These are phyloP conservation scores for Apeltes quadracus DNA, from an alignment of 2,113 vertebrate genomes.

Conservation along the genomic window DNA sequence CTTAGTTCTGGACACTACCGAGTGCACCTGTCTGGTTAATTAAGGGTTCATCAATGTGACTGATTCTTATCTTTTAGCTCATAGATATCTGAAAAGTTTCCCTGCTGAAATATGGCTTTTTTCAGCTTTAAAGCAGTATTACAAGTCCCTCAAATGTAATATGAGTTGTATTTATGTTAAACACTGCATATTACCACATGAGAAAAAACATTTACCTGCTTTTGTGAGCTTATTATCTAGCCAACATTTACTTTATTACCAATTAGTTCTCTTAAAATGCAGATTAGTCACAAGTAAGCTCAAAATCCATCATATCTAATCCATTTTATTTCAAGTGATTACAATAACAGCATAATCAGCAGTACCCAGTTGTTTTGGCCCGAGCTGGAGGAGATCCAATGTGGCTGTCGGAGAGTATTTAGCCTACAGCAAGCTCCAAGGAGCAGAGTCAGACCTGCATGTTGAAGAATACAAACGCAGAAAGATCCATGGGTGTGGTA, in stretches of 20 bases:
- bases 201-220: neutral
- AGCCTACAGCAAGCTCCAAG: slow-evolving; percentile 24
- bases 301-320: neutral
- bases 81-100: neutral
- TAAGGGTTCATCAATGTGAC: neutral
- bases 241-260: neutral
- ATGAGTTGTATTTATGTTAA: neutral
- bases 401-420: neutral
- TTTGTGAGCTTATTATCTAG: neutral
- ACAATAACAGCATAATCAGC: slow-evolving; percentile 9
- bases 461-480: neutral
- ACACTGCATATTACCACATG: neutral
- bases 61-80: neutral
- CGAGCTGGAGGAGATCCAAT: slow-evolving; percentile 2
- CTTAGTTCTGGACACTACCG: no score
- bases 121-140: neutral
- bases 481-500: neutral
- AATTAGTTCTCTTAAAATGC: neutral
- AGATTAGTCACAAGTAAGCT: neutral
- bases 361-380: slow-evolving; percentile 12
- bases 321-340: neutral
- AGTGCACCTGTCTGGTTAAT: no score
- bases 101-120: neutral
- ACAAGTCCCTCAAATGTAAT: neutral
- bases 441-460: slow-evolving; percentile 15